Conservation (phyloP, 2,797 vertebrate genomes). For the Phalloptychus januarius region DNA sequence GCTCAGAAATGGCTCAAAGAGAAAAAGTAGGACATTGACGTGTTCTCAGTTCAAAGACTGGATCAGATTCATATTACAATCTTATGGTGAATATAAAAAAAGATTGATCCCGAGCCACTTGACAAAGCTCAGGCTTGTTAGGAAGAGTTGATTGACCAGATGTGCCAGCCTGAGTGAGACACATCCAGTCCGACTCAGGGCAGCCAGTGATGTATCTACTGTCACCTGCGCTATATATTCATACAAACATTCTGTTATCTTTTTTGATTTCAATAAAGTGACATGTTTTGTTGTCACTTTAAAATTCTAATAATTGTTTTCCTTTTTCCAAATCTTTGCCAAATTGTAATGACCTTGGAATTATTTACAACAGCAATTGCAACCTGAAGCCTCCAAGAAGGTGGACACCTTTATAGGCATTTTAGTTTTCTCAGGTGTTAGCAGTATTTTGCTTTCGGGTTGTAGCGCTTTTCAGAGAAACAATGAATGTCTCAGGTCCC, state of each 20-base stretch:
- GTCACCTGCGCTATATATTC: background rate
- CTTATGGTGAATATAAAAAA: background rate
- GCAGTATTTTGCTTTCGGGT: constrained; percentile 13
- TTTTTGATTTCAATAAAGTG: background rate
- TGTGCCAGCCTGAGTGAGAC: background rate
- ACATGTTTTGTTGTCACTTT: background rate
- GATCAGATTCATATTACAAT: background rate
- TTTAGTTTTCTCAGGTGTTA: background rate
- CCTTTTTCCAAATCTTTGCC: background rate
- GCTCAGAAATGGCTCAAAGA: background rate
- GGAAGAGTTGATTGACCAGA: background rate
- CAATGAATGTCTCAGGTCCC: constrained; percentile 23
- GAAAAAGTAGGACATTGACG: background rate
- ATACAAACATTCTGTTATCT: background rate
- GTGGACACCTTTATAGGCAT: background rate
- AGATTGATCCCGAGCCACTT: background rate
- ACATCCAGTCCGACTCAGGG: background rate
- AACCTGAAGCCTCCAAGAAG: background rate
- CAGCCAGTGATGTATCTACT: background rate
- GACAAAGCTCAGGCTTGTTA: background rate
- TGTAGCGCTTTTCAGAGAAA: constrained; percentile 39
- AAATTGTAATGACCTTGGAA: background rate
- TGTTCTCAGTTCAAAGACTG: background rate
- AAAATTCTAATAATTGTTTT: background rate
- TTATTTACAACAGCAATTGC: background rate